Conservation (phyloP, 1,140 invertebrate species). For the Drosophila equinoxialis region DNA sequence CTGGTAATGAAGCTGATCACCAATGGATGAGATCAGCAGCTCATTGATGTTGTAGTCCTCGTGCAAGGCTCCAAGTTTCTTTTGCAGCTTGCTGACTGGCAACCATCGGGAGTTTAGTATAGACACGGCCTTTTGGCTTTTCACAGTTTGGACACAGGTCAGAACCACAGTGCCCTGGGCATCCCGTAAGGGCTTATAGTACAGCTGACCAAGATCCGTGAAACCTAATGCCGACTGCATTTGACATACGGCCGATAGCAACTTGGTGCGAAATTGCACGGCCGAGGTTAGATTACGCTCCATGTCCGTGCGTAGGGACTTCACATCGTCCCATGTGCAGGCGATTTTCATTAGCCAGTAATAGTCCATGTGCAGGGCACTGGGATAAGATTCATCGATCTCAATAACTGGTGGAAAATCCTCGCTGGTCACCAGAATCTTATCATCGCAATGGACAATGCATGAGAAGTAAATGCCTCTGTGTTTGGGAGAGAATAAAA, state of each 20-base stretch:
- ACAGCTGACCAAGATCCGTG: slow-evolving; percentile 96
- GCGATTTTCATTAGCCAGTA: slow-evolving; percentile 99
- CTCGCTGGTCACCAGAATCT: slow-evolving; percentile 97
- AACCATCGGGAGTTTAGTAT: slow-evolving; percentile 95
- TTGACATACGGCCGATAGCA: slow-evolving; percentile 94
- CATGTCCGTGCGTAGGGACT: slow-evolving; percentile 94
- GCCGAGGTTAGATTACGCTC: slow-evolving; percentile 95
- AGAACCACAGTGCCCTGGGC: slow-evolving; percentile 95
- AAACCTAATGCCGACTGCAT: slow-evolving; percentile 94
- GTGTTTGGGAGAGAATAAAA: background rate
- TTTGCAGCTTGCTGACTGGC: slow-evolving; percentile 90
- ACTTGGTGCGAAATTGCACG: slow-evolving; percentile 94
- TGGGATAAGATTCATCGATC: slow-evolving; percentile 97
- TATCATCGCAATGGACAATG: slow-evolving; percentile 96
- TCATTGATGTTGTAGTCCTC: slow-evolving; percentile 92
- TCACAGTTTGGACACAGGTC: slow-evolving; percentile 92
- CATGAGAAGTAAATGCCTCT: slow-evolving; percentile 96
- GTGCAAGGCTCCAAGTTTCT: slow-evolving; percentile 84
- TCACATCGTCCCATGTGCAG: slow-evolving; percentile 98
- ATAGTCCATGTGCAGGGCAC: slow-evolving; percentile 95
- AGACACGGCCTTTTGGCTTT: slow-evolving; percentile 92
- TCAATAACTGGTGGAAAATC: slow-evolving; percentile 98
- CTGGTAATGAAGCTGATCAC: slow-evolving; percentile 96
- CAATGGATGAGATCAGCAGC: slow-evolving; percentile 91
- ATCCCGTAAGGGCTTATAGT: slow-evolving; percentile 94